A percentile compares a stretch with the other conserved stretches of the same genome.
These are phyloP conservation scores for Cryptocephalus primarius DNA, from an alignment of 2,888 invertebrate genomes.

Conservation along the genomic window DNA sequence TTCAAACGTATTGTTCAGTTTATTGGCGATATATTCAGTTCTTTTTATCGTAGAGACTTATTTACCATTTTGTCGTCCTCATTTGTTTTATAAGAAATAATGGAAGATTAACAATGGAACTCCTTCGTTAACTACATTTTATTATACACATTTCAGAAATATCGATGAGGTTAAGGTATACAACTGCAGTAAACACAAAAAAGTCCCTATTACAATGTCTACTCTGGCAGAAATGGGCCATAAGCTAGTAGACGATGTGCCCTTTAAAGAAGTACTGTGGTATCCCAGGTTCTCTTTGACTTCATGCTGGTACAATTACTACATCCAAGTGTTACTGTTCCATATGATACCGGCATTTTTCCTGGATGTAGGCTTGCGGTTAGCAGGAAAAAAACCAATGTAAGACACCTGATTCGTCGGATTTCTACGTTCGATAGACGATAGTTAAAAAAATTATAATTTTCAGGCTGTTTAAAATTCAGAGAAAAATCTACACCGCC, in stretches of 20 bases:
- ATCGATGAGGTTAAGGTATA: slow-evolving; percentile 52
- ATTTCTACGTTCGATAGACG: too few species aligned
- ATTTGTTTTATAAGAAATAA: too few species aligned
- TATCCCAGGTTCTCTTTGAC: slow-evolving; percentile 49
- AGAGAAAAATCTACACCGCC: slow-evolving; percentile 67
- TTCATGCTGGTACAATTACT: slow-evolving; percentile 48
- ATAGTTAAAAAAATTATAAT: neutral
- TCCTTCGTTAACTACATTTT: too few species aligned
- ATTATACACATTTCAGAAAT: slow-evolving; percentile 1
- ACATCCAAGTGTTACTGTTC: slow-evolving; percentile 54
- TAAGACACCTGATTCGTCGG: neutral
- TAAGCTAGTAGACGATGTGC: slow-evolving; percentile 42
- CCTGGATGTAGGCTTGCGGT: neutral
- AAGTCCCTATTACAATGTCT: slow-evolving; percentile 56
- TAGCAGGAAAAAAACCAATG: neutral
- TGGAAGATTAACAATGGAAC: too few species aligned
- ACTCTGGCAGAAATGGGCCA: slow-evolving; percentile 48
- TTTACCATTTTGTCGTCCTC: too few species aligned
- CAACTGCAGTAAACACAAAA: slow-evolving; percentile 66
- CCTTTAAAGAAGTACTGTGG: slow-evolving; percentile 65
- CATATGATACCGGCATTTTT: slow-evolving; percentile 55
- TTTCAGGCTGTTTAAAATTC: slow-evolving; percentile 63
- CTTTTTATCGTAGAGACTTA: too few species aligned
- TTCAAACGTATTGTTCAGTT: too few species aligned
- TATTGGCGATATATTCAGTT: too few species aligned